Evolutionary conservation across 2,888 invertebrate species (phyloP).

Genomic region (Tetragnatha montana): DNA sequence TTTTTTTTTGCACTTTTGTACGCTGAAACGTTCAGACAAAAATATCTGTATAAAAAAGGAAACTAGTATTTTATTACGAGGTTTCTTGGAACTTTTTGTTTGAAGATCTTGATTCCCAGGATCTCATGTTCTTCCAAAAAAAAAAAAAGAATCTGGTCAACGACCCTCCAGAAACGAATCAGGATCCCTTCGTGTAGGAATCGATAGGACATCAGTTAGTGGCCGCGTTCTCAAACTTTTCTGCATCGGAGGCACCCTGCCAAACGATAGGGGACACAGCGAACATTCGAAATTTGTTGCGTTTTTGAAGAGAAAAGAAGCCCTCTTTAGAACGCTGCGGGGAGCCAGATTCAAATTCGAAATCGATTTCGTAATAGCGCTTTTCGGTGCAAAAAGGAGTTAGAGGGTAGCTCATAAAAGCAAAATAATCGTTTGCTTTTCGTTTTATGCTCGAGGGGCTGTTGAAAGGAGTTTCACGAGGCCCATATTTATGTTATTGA

Average conservation of each 20-base stretch:
- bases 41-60: no score
- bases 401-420: neutral
- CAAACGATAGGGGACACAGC: conserved; percentile 10
- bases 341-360: neutral
- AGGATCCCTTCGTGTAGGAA: neutral
- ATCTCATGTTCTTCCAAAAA: no score
- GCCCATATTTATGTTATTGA: neutral
- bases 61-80: no score
- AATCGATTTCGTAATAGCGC: neutral
- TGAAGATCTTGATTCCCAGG: no score
- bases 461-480: neutral
- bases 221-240: conserved; percentile 24
- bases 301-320: neutral
- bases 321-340: neutral
- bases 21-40: no score
- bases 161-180: conserved; percentile 25
- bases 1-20: no score
- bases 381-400: neutral
- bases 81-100: no score
- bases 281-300: neutral
- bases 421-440: neutral
- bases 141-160: conserved; percentile 26
- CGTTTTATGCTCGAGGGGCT: neutral
- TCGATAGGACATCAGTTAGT: conserved; percentile 10
- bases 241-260: conserved; percentile 16